Evolutionary conservation across 2,888 invertebrate genomes (phyloP), one percentile per base, ranked within the genome.

Genomic region (Eupithecia tripunctaria): DNA sequence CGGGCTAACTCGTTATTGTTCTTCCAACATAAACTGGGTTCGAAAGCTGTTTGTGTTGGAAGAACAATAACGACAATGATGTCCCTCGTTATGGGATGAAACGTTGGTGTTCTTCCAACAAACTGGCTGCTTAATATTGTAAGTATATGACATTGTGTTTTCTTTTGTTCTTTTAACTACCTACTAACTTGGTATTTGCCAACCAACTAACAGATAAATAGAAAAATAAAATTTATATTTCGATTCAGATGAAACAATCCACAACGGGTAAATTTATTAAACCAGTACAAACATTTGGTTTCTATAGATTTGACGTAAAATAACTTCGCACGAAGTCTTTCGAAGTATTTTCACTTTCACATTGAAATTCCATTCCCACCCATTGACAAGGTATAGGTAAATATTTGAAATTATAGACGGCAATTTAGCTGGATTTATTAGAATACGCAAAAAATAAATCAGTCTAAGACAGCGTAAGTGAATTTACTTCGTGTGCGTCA

Each of bases 401-500:
- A 43, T 74, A 41, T 71, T 62, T 62, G 18, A 80, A 82, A 80
- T 84, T 79, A 82, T 70, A 67, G 43, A 67, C 65, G n/a, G 27
- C n/a, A 38, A 66, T 71, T 72, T 8, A 25, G 21, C 8, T 63
- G 56, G 56, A 72, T 74, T 70, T 72, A 74, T 74, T 67, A 38
- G 10, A 64, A 74, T 76, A 73, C 78, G 76, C 82, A 78, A 81
- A 86, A 82, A 38, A 85, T 87, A 86, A 83, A 81, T 79, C 82
- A 82, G 81, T 80, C 80, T 82, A 80, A 82, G 79, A 78, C 82
- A 82, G 78, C 80, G 77, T 80, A 83, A 82, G 82, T 82, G 79
- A 80, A 82, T 84, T 82, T 77, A 77, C 79, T 83, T 82, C 79
- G 80, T 81, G 82, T 86, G 86, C 87, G 86, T 88, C 88, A 88